A percentile compares a stretch with the other conserved stretches of the same genome.
Conservation (phyloP, 2,888 invertebrate species). For the Seira sanloemensis region DNA sequence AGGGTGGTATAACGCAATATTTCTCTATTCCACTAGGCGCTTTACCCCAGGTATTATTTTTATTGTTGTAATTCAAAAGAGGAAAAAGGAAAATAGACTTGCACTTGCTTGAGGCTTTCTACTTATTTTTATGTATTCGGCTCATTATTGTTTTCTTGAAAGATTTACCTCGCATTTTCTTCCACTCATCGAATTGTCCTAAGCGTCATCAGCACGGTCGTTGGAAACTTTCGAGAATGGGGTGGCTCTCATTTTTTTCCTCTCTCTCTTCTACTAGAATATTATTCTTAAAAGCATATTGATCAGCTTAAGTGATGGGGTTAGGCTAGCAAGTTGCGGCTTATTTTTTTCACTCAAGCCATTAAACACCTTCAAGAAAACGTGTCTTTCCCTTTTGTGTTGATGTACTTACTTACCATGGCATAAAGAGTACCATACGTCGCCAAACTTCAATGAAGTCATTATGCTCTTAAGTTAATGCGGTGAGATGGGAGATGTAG, state of each 20-base stretch:
- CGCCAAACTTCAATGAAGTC: too few relatives aligned
- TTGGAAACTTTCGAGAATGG: conserved; percentile 4
- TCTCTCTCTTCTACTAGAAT: background rate
- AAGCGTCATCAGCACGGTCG: background rate
- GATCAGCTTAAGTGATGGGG: background rate
- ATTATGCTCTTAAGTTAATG: too few relatives aligned
- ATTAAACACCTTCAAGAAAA: too few relatives aligned
- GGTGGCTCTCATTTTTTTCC: background rate
- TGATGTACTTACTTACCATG: conserved; percentile 31
- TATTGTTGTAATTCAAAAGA: conserved; percentile 1
- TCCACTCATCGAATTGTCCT: background rate
- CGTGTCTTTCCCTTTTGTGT: conserved; percentile 26
- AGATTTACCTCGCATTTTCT: background rate
- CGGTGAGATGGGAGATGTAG: too few relatives aligned
- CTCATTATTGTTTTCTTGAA: background rate
- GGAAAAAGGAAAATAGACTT: too few relatives aligned
- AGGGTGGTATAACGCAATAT: background rate
- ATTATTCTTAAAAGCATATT: background rate
- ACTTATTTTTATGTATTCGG: background rate
- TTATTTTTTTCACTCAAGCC: too few relatives aligned
- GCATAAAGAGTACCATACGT: too few relatives aligned
- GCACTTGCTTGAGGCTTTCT: too few relatives aligned
- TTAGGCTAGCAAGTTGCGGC: too few relatives aligned
- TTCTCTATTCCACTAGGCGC: background rate
- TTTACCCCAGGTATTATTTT: background rate